Base-by-base conservation (phyloP, 2,113 vertebrate species). In the Coryphaenoides rupestris region DNA sequence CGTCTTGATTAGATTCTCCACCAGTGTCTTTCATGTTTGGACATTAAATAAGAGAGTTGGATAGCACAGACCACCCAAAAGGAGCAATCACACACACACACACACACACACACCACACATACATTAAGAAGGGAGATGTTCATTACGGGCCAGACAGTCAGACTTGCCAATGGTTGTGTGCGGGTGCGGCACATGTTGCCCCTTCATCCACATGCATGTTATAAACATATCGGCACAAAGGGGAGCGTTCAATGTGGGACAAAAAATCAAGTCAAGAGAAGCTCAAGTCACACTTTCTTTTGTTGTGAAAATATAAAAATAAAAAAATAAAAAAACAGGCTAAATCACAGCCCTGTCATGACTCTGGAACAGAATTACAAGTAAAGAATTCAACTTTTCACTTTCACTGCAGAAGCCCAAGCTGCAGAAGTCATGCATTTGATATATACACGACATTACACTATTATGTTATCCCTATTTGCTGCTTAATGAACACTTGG, bases 61-160 rank as follows among this genome's bases (percentile, higher is more conserved):
- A 68, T 77, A 75, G 75, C 60, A 40, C 59, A 66, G 86, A 83
- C 82, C 80, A 84, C 86, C 80, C 84, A 80, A 80, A 55, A 74
- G 54, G 63, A 72, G 62, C 66, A 75, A 59, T 75, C 79, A 66
- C 58, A 64, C 65, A 70, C 67, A 58, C 33, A 40, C 33, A 40
- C 33, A 40, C 33, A 40, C 33, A 40, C 33, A 40, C 33, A 40
- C 33, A 40, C 33, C 79, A 66, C 58, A 63, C 65, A 70, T 65
- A 58, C 55, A n/a, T 28, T 64, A 58, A 63, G 76, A 62, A 64
- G 70, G 75, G 55, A 52, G 80, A 84, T 79, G 80, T 65, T 81
- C 74, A 57, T 84, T 75, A 72, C 69, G 75, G 60, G 55, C 73
- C 73, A 80, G 82, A 83, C 82, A 75, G 67, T 70, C 60, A 58